A percentile compares a stretch with the other conserved stretches of the same genome.
Evolutionary conservation across 2,797 vertebrate genomes (phyloP).

Genomic region (Mionectes olivaceus): DNA sequence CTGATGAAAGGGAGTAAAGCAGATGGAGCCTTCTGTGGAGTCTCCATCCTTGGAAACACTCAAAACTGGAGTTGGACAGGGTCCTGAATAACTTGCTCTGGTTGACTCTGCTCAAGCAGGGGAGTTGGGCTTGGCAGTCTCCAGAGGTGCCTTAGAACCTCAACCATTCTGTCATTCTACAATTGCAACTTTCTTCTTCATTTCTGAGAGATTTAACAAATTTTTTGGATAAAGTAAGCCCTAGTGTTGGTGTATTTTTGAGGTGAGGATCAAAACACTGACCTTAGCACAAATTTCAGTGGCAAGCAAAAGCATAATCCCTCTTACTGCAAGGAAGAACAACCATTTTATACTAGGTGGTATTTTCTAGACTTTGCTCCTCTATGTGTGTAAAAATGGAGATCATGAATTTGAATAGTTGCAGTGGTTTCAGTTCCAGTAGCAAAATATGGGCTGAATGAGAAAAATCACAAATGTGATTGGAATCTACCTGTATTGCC

Average conservation of each 20-base stretch:
- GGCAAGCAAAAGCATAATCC: neutral
- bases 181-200: neutral
- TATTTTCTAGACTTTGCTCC: neutral
- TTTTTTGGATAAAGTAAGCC: neutral
- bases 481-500: neutral
- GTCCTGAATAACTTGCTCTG: neutral
- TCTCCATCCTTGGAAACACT: neutral
- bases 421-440: neutral
- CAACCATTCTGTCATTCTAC: neutral
- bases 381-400: neutral
- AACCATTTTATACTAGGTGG: neutral
- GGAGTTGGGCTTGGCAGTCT: neutral
- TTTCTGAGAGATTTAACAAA: neutral
- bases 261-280: neutral
- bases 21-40: neutral
- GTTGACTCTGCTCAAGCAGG: neutral
- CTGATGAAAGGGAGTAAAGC: neutral
- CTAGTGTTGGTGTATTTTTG: neutral
- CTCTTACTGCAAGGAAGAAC: neutral
- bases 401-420: neutral
- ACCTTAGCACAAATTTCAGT: neutral
- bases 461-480: neutral
- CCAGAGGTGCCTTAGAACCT: neutral
- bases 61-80: neutral
- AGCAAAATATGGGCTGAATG: neutral